Evolutionary conservation across 2,888 invertebrate genomes (phyloP).

Genomic region (Acheta domesticus): DNA sequence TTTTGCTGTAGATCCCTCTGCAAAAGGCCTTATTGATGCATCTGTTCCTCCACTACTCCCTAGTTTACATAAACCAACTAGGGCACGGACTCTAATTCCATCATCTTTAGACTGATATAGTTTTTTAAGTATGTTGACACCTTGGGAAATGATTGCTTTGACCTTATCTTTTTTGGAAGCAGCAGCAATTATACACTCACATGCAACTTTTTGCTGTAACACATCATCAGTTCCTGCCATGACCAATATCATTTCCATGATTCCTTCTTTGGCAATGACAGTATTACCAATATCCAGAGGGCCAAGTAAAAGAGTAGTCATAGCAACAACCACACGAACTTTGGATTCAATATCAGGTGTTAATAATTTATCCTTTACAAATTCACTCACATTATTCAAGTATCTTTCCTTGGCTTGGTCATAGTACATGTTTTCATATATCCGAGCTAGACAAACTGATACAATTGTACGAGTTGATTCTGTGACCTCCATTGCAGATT

Average conservation of each 20-base stretch:
- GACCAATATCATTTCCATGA: conserved; percentile 92
- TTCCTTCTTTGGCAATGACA: conserved; percentile 68
- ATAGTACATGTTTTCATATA: conserved; percentile 95
- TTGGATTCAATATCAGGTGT: conserved; percentile 80
- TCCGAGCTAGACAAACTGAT: conserved; percentile 83
- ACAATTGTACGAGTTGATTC: conserved; percentile 85
- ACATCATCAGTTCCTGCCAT: conserved; percentile 93
- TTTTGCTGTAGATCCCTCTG: conserved; percentile 89
- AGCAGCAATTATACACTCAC: conserved; percentile 94
- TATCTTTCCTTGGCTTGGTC: conserved; percentile 76
- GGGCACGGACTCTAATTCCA: conserved; percentile 79
- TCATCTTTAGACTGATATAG: conserved; percentile 89
- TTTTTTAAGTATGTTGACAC: conserved; percentile 88
- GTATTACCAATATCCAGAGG: conserved; percentile 91
- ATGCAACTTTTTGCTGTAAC: conserved; percentile 88
- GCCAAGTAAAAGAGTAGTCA: conserved; percentile 85
- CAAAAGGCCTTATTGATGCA: conserved; percentile 89
- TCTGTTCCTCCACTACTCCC: conserved; percentile 94
- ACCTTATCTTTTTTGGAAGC: conserved; percentile 97
- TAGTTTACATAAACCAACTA: conserved; percentile 93
- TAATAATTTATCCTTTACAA: conserved; percentile 78
- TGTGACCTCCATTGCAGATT: conserved; percentile 86
- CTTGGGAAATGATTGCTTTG: conserved; percentile 76
- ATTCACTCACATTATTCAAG: conserved; percentile 75
- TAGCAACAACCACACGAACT: conserved; percentile 76